Conservation (phyloP, 2,888 invertebrate species). For the Falcaria lacertinaria region DNA sequence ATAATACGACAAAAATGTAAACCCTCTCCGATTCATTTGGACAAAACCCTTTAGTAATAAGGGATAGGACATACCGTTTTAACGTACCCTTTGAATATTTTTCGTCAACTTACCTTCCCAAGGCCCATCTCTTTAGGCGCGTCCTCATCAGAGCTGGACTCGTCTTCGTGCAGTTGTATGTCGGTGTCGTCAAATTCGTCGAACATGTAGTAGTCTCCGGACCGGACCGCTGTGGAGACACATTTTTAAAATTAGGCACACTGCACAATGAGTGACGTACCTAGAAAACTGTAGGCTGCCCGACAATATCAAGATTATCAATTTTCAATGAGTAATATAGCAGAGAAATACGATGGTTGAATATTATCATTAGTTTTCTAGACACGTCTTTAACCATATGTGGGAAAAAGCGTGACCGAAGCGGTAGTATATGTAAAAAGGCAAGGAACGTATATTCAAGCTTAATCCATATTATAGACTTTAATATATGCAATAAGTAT, state of each 20-base stretch:
- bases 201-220: constrained; percentile 99
- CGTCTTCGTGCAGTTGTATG: constrained; percentile 81
- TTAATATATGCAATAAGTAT: too few species aligned
- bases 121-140: constrained; percentile 74
- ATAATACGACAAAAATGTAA: too few species aligned
- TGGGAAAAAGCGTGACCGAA: constrained; percentile 11
- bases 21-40: too few species aligned
- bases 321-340: too few species aligned
- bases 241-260: constrained; percentile 8
- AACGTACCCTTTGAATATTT: neutral
- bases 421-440: neutral
- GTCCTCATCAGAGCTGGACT: constrained; percentile 80
- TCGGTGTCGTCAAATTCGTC: constrained; percentile 94
- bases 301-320: neutral
- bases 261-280: constrained; percentile 12
- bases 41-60: too few species aligned
- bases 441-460: neutral
- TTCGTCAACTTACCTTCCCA: constrained; percentile 61
- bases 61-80: too few species aligned
- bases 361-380: constrained; percentile 11
- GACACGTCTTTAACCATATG: constrained; percentile 23
- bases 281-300: constrained; percentile 11
- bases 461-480: neutral
- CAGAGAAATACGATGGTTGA: too few species aligned
- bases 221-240: constrained; percentile 90